Percentiles rank a stretch among this genome's conserved stretches.
Conservation (phyloP, 2,888 invertebrate genomes). For the Dolichomitus sp. region DNA sequence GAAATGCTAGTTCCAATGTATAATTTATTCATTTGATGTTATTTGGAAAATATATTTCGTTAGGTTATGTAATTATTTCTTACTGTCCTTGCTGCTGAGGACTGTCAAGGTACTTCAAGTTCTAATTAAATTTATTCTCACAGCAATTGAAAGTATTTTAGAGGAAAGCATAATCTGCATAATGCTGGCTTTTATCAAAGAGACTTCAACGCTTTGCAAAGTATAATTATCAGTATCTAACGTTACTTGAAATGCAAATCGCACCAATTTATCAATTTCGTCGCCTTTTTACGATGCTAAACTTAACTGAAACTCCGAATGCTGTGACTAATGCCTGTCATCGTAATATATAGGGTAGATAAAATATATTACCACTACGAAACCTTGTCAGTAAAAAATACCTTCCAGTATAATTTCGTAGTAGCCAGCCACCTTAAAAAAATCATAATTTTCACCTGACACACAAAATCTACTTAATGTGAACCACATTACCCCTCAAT, state of each 20-base stretch:
- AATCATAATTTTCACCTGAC: background rate
- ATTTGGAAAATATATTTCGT: background rate
- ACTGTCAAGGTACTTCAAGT: background rate
- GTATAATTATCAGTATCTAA: background rate
- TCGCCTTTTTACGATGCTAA: background rate
- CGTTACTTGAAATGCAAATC: background rate
- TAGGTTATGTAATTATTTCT: background rate
- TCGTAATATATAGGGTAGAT: background rate
- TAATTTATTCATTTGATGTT: background rate
- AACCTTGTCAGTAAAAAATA: background rate
- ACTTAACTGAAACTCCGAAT: background rate
- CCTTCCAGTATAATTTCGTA: background rate
- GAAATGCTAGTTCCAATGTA: background rate
- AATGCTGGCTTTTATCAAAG: too few relatives aligned
- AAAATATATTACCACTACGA: background rate
- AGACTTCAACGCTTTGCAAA: too few relatives aligned
- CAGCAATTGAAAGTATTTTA: too few relatives aligned
- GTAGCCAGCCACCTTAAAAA: background rate
- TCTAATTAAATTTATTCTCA: background rate
- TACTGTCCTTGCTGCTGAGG: background rate
- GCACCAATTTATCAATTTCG: background rate
- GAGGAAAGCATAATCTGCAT: too few relatives aligned
- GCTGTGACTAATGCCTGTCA: conserved; percentile 1
- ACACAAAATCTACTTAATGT: background rate
- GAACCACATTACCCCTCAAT: background rate